Conservation (phyloP, 2,888 invertebrate species). For the Congeria kusceri region DNA sequence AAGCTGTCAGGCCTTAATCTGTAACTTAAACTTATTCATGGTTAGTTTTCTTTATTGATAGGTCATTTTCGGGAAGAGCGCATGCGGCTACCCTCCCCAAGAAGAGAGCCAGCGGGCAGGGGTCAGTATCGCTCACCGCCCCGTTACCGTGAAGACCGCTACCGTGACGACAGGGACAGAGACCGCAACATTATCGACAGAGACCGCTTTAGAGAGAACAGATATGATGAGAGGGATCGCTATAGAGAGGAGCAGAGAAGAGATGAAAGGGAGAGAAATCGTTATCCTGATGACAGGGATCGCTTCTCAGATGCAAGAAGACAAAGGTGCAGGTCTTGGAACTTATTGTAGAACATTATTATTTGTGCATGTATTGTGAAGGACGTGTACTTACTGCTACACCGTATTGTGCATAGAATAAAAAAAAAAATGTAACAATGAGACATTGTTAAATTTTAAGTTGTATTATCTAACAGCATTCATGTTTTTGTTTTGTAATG, state of each 20-base stretch:
- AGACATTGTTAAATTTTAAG: no score
- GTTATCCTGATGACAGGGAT: constrained; percentile 14
- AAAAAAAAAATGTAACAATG: no score
- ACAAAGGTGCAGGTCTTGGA: constrained; percentile 18
- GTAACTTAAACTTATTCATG: no score
- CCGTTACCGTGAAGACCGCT: constrained; percentile 23
- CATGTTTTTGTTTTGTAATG: no score
- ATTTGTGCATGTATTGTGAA: neutral
- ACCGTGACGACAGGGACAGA: neutral
- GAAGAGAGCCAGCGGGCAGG: constrained; percentile 16
- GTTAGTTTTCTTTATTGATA: no score
- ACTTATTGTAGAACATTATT: neutral
- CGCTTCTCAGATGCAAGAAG: constrained; percentile 40
- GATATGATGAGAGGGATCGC: constrained; percentile 4
- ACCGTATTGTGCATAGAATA: no score
- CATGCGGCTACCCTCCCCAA: constrained; percentile 48
- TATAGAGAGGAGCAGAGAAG: constrained; percentile 22
- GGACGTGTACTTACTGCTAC: no score
- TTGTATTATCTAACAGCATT: no score
- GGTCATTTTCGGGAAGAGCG: constrained; percentile 13
- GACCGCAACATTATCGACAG: no score
- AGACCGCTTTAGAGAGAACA: no score
- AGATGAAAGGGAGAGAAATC: neutral
- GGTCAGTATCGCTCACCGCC: constrained; percentile 25
- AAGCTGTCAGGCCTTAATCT: no score